Conservation (phyloP, 1,140 invertebrate species). For the Drosophila sp. region DNA sequence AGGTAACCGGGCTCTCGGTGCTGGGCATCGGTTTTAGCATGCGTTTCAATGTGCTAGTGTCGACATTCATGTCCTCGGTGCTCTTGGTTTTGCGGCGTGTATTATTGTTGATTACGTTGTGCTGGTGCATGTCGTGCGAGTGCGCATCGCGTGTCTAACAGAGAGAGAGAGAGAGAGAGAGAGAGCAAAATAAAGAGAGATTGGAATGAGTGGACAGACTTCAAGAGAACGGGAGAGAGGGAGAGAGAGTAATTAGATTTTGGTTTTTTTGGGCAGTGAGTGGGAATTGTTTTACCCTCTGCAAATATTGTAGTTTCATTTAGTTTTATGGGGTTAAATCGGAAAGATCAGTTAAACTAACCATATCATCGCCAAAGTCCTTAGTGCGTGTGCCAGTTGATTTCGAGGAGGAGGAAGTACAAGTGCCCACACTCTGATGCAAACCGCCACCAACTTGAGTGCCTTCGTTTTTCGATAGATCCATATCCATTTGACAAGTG, state of each 20-base stretch:
- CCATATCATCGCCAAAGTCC: conserved; percentile 82
- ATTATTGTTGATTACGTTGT: conserved; percentile 89
- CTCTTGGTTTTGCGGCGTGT: conserved; percentile 92
- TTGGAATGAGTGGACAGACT: conserved; percentile 2
- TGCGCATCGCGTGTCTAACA: conserved; percentile 78
- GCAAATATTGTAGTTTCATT: conserved; percentile 2
- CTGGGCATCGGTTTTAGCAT: conserved; percentile 97
- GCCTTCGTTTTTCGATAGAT: conserved; percentile 89
- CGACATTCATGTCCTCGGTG: conserved; percentile 95
- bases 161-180: conserved; percentile 23
- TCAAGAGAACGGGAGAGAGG: not conserved
- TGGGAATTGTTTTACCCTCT: not conserved
- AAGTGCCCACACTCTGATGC: conserved; percentile 82
- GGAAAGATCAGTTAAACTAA: conserved; percentile 35
- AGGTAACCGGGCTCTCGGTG: conserved; percentile 93
- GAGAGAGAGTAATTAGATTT: conserved; percentile 24
- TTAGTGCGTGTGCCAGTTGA: conserved; percentile 85
- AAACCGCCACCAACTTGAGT: conserved; percentile 91
- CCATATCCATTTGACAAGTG: conserved; percentile 82
- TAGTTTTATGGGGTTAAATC: not conserved
- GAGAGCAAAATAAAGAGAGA: conserved; percentile 19
- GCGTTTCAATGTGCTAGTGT: conserved; percentile 94
- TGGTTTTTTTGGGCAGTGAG: not conserved
- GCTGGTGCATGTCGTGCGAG: conserved; percentile 82
- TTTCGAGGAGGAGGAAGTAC: conserved; percentile 81